Base-by-base conservation (phyloP, 2,113 vertebrate species). In the Fregata magnificens region DNA sequence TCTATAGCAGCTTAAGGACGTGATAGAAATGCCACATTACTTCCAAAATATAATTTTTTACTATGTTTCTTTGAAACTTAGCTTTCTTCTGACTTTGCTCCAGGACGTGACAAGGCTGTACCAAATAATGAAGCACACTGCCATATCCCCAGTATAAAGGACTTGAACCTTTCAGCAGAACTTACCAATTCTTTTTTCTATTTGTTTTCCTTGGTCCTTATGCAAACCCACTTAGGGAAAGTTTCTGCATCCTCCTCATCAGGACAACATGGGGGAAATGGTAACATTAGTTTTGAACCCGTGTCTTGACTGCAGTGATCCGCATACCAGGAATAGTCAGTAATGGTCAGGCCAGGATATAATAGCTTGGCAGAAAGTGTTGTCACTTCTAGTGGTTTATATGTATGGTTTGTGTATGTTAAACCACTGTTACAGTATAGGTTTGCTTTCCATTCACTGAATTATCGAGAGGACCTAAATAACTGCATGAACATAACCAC, bases 251-350 rank as follows among this genome's bases (percentile, higher is more conserved):
- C 29, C 7, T 26, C 8, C 31, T 21, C 4, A 1, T 16, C 16
- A 71, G 29, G 65, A 11, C 21, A 77, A 22, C 9, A 6, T 1
- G 7, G 38, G 66, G 12, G 10, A 67, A 53, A 44, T 7, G 9
- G 6, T 69, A 21, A 34, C 1, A 0, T 6, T 15, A 25, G 10
- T 69, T 78, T 73, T 58, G 36, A 72, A 61, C 52, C 7, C 0
- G 3, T 71, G 40, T 72, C 31, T 56, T 2, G 10, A 13, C 71
- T 62, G 59, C 58, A 76, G 84, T 66, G 61, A 49, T 86, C 81
- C 85, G 70, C 29, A 4, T 76, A 26, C 1, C 31, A 55, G 89
- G 40, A 79, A 15, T 1, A 69, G 66, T 44, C 72, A 40, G 40
- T 1, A 38, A 56, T 13, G 56, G 32, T 63, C 32, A 81, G 82